Base-by-base conservation (phyloP, 2,113 vertebrate genomes). In the Malurus elegans region DNA sequence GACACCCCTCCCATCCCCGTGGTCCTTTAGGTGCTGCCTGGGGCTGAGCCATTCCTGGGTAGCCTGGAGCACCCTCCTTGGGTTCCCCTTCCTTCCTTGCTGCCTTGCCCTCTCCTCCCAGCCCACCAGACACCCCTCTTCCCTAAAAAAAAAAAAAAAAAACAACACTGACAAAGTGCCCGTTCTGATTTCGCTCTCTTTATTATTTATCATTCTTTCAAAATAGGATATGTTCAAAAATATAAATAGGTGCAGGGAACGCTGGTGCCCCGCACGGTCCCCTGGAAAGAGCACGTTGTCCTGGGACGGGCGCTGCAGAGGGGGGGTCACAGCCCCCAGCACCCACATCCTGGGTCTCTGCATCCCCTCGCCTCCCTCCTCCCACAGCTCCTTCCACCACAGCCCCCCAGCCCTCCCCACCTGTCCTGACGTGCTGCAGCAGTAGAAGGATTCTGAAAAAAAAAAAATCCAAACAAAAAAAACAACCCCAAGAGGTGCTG, bases 231-330 rank as follows among this genome's bases (percentile, higher is more conserved):
- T 92, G 93, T 98, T 97, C 97, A 95, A 97, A 97, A 96, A 97
- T 97, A 97, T 98, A 98, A 97, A 98, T 97, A 96, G 97, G 97
- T 97, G 97, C 97, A 97, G 97, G 97, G 97, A 98, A 96, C 98
- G 80, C 96, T 98, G 97, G 94, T 98, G 99, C 98, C 97, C 99
- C 96, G 99, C 99, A 99, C 98, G 97, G 98, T 97, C 96, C 97
- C 95, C 95, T 97, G 94, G 94, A 79, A 95, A 96, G 95, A 94
- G 95, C 92, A 72, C 48, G 67, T 96, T 58, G 62, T 96, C 78
- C 92, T 50, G 23, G 95, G 91, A 93, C 4, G 71, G 95, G 93
- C 1, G 34, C 89, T 1, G 38, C 64, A 24, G 70, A 54, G 82
- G 45, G 50, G 38, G 79, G 86, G 40, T 50, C 14, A 3, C 23